Evolutionary conservation across 2,888 invertebrate genomes (phyloP).

Genomic region (Thecocarcelia acutangulata): DNA sequence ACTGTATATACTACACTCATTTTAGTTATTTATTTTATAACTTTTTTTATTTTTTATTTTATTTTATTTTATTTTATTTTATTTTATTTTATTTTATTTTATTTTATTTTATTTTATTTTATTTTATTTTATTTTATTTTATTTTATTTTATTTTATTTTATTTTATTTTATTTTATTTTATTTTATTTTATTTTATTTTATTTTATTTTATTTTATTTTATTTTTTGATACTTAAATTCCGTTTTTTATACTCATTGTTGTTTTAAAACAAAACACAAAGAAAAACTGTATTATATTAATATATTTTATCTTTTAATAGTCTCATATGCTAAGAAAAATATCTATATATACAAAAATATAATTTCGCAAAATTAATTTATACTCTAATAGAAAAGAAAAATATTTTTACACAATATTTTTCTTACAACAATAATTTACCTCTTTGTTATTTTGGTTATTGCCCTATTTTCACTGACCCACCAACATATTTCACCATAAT

Average conservation of each 20-base stretch:
- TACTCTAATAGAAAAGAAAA: constrained; percentile 35
- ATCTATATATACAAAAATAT: background rate
- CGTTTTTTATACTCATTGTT: constrained; percentile 35
- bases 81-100: no score
- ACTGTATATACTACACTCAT: constrained; percentile 17
- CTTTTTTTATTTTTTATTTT: no score
- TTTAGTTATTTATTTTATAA: background rate
- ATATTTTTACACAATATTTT: constrained; percentile 60
- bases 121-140: no score
- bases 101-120: no score
- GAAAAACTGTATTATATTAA: constrained; percentile 72
- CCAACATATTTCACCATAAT: constrained; percentile 48
- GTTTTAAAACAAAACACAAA: constrained; percentile 71
- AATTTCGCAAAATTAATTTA: constrained; percentile 42
- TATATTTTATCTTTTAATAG: constrained; percentile 53
- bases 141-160: no score
- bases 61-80: no score
- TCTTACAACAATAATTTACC: constrained; percentile 38
- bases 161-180: no score
- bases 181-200: no score
- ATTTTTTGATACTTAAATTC: background rate
- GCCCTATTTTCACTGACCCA: constrained; percentile 56
- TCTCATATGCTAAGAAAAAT: constrained; percentile 46
- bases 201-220: no score
- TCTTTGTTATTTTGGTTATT: constrained; percentile 52